Conservation (phyloP, 2,113 vertebrate species). For the Coracopsis vasa region DNA sequence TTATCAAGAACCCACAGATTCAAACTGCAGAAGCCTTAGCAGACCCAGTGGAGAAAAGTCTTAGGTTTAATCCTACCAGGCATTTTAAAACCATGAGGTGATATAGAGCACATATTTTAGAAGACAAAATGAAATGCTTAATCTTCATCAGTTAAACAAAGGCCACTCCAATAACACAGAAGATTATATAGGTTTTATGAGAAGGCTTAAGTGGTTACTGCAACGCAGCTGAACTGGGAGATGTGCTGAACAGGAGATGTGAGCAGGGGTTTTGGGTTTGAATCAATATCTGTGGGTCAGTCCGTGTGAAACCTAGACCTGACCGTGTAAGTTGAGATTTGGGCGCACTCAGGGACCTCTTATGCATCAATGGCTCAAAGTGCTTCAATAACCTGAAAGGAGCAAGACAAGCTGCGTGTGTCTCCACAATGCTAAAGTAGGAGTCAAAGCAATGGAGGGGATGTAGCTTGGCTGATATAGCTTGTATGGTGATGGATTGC, state of each 20-base stretch:
- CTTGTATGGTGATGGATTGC: rapidly evolving
- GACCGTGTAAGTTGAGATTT: rapidly evolving
- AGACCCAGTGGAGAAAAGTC: background rate
- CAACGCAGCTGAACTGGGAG: rapidly evolving
- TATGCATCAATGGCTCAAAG: rapidly evolving
- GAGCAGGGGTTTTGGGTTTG: background rate
- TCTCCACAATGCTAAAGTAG: background rate
- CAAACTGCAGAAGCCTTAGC: slow-evolving; percentile 8
- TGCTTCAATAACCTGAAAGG: background rate
- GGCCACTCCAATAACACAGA: background rate
- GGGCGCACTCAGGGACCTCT: background rate
- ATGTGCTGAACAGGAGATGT: background rate
- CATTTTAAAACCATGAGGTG: background rate
- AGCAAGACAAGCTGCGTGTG: rapidly evolving
- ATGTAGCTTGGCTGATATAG: background rate
- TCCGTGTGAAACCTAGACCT: background rate
- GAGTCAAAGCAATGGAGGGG: rapidly evolving
- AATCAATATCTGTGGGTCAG: rapidly evolving
- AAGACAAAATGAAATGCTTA: slow-evolving; percentile 27
- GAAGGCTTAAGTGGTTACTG: background rate
- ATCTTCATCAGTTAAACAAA: slow-evolving; percentile 22
- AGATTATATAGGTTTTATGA: background rate
- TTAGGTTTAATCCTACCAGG: slow-evolving; percentile 30
- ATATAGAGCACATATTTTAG: background rate
- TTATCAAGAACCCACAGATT: background rate